Evolutionary conservation across 2,888 invertebrate species (phyloP), one percentile per base, ranked within the genome.

Genomic region (Gibbula magus): DNA sequence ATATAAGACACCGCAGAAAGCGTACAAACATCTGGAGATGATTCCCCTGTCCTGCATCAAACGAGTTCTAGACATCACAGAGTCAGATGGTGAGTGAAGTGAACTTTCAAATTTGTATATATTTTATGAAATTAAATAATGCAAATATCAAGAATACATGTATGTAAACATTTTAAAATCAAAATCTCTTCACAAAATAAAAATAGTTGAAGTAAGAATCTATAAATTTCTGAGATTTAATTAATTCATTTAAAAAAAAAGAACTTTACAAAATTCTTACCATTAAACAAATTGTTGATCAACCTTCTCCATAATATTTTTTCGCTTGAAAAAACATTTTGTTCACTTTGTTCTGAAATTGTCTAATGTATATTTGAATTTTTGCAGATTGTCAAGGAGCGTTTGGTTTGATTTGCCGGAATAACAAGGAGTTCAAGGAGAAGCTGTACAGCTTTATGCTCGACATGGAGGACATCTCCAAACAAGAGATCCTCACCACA

Each of bases 21-120:
- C 96, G 0, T 98, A 96, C 94, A 96, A 98, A 92, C 98, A 98
- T 93, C 95, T 98, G 83, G 96, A 96, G 89, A 95, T 98, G 91
- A 95, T 99, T 94, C 96, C 97, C 56, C 94, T 98, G 86, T 96
- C 96, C 89, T 96, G 96, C 84, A 97, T 99, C 88, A 97, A 97
- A 92, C 95, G 96, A 89, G 97, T 99, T 84, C 96, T 98, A 78
- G 97, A 98, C 93, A 96, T 98, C 86, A 95, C 95, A 84, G 97
- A 97, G 93, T 95, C 96, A 80, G 96, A 96, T 92, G 96, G 96
- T 95, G 91, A 89, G 92, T 61, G 8, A 2, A 73, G 13, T 16
- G 16, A 25, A 29, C 35, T 10, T 45, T 45, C 1, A 13, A 45
- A 45, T 45, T 45, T 45, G 10, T 1, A 45, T 45, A 13, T 10